Conservation (phyloP, 1,140 invertebrate genomes). For the Trichonephila inaurata region DNA sequence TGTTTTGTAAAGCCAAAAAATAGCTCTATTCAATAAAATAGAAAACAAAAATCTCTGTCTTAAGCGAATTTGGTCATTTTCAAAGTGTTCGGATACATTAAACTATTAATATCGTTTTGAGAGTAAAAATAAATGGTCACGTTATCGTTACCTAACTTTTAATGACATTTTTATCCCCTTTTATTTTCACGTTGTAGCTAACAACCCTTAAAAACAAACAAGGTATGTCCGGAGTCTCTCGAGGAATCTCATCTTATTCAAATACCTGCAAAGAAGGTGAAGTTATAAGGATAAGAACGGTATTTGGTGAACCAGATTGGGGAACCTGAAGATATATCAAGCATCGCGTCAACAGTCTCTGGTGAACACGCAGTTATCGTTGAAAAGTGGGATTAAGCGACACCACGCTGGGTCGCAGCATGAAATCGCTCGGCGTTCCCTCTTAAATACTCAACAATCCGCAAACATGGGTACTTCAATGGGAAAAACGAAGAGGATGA, state of each 20-base stretch:
- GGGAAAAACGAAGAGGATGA: neutral
- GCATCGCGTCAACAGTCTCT: neutral
- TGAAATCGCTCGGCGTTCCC: slow-evolving; percentile 37
- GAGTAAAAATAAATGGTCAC: no score
- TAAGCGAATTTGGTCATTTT: no score
- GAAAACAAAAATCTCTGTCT: no score
- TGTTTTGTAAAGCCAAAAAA: no score
- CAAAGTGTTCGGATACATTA: no score
- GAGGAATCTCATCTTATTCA: neutral
- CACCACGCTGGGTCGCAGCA: neutral
- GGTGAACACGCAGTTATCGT: neutral
- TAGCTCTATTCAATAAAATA: no score
- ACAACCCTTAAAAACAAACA: neutral
- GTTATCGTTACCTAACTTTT: no score
- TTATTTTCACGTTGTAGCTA: no score
- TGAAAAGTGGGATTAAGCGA: slow-evolving; percentile 6
- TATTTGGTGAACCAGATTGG: neutral
- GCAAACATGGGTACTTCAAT: slow-evolving; percentile 11
- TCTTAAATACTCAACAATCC: slow-evolving; percentile 45
- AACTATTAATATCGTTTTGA: no score
- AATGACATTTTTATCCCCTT: no score
- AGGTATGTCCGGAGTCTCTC: neutral
- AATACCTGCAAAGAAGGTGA: neutral
- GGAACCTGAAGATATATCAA: neutral
- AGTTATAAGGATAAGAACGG: neutral